Percentiles rank a stretch among this genome's conserved stretches.
Conservation (phyloP, 2,888 invertebrate species). For the Micoletzkya japonica region DNA sequence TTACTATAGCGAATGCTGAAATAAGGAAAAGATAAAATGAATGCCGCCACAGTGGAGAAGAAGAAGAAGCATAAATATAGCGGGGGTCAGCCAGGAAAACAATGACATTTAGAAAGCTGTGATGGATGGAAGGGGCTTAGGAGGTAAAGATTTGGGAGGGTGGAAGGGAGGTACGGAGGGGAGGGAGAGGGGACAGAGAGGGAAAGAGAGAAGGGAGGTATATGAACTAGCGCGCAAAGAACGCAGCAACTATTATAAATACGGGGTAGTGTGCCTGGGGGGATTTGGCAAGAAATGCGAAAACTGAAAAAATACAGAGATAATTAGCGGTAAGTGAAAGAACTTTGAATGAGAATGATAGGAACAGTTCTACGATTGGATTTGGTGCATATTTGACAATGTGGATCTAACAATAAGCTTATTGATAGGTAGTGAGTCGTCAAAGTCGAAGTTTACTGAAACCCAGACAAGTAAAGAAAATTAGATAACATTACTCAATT, state of each 20-base stretch:
- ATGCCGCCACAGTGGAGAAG: background rate
- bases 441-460: too few relatives aligned
- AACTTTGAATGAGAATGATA: background rate
- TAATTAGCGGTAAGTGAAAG: background rate
- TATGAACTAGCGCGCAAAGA: background rate
- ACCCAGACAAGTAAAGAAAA: too few relatives aligned
- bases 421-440: too few relatives aligned
- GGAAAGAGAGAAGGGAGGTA: background rate
- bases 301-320: background rate
- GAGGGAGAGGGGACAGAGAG: constrained; percentile 16
- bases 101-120: constrained; percentile 17
- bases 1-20: too few relatives aligned
- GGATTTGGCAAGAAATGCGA: too few relatives aligned
- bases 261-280: too few relatives aligned
- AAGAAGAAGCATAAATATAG: constrained; percentile 20
- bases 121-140: background rate
- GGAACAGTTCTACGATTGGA: too few relatives aligned
- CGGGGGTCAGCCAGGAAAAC: constrained; percentile 27
- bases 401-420: too few relatives aligned
- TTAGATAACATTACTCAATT: too few relatives aligned
- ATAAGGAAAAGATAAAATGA: too few relatives aligned
- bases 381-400: too few relatives aligned
- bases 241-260: background rate
- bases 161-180: background rate
- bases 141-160: background rate